A percentile compares a stretch with the other conserved stretches of the same genome.
Conservation (phyloP, 2,797 vertebrate species). For the Gymnodraco acuticeps region DNA sequence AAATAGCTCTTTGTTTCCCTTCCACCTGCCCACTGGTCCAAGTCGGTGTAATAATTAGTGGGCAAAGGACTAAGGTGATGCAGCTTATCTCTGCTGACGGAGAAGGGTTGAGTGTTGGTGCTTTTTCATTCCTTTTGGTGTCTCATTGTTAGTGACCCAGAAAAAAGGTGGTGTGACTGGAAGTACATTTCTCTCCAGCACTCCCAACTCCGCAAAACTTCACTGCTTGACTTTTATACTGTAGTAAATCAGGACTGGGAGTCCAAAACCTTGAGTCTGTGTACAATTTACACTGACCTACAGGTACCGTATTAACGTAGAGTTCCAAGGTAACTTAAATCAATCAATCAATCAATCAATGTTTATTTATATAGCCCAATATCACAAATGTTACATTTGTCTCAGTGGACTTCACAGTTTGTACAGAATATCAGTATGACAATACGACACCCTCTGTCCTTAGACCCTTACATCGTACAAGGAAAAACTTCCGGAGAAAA, state of each 20-base stretch:
- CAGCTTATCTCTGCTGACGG: conserved; percentile 39
- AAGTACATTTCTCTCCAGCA: conserved; percentile 12
- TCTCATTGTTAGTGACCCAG: conserved; percentile 54
- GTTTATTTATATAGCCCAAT: too few relatives aligned
- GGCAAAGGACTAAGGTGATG: conserved; percentile 34
- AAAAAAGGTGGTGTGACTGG: conserved; percentile 51
- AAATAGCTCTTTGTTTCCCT: conserved; percentile 39
- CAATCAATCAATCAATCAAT: too few relatives aligned
- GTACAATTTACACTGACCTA: background rate
- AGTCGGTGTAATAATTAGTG: conserved; percentile 50
- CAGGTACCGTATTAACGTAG: background rate
- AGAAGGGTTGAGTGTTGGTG: conserved; percentile 9
- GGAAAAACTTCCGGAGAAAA: too few relatives aligned
- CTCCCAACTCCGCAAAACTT: background rate
- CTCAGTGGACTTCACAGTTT: too few relatives aligned
- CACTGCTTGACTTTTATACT: conserved; percentile 1
- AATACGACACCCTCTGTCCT: too few relatives aligned
- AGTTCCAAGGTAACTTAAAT: too few relatives aligned
- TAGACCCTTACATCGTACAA: too few relatives aligned
- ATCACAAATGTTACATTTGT: too few relatives aligned
- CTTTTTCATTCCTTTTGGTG: conserved; percentile 10
- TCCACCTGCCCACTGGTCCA: conserved; percentile 42
- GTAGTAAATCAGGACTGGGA: background rate
- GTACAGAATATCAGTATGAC: too few relatives aligned
- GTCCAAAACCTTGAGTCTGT: background rate